Evolutionary conservation across 2,888 invertebrate genomes (phyloP).

Genomic region (Eurois occulta): DNA sequence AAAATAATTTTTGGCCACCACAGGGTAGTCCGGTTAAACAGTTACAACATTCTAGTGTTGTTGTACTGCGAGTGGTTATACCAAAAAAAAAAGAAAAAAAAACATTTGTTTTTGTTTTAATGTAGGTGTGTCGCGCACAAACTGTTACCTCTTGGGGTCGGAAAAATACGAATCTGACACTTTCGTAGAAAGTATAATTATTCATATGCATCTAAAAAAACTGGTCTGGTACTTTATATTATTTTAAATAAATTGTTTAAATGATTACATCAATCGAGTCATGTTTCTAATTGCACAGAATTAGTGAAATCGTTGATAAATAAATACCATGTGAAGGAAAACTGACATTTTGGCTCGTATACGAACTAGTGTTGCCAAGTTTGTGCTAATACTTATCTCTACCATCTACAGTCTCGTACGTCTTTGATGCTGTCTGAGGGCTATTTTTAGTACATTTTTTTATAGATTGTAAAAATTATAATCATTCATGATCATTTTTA

Average conservation of each 20-base stretch:
- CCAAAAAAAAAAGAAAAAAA: too few species aligned
- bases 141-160: too few species aligned
- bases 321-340: conserved; percentile 47
- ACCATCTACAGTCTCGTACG: conserved; percentile 37
- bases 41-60: too few species aligned
- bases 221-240: background rate
- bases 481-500: too few species aligned
- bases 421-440: conserved; percentile 19
- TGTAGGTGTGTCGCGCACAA: too few species aligned
- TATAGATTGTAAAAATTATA: too few species aligned
- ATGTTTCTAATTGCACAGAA: conserved; percentile 37
- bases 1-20: too few species aligned
- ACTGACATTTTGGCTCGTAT: conserved; percentile 71
- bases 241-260: conserved; percentile 10
- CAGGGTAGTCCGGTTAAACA: too few species aligned
- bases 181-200: background rate
- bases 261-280: conserved; percentile 24
- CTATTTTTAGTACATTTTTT: background rate
- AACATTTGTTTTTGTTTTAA: too few species aligned
- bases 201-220: background rate
- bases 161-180: too few species aligned
- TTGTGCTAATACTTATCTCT: conserved; percentile 20
- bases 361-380: conserved; percentile 67
- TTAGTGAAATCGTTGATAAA: conserved; percentile 33
- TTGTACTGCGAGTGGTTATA: too few species aligned